Evolutionary conservation across 1,140 invertebrate species (phyloP).

Genomic region (Caenorhabditis elegans): DNA sequence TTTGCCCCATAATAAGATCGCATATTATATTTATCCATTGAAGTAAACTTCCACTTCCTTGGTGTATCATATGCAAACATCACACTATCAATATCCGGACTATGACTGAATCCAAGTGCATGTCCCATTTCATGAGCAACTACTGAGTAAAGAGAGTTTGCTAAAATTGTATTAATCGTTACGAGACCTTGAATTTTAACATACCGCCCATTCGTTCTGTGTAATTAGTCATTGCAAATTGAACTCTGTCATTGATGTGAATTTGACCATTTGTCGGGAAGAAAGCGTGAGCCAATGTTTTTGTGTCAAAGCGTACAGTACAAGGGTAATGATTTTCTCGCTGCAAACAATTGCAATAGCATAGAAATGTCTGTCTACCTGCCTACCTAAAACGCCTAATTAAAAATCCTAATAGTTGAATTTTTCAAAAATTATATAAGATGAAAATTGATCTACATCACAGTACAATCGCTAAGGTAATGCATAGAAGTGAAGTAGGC

Average conservation of each 20-base stretch:
- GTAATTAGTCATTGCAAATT: background rate
- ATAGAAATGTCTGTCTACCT: too few relatives aligned
- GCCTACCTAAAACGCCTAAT: too few relatives aligned
- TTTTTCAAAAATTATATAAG: too few relatives aligned
- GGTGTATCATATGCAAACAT: slow-evolving; percentile 7
- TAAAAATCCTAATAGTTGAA: too few relatives aligned
- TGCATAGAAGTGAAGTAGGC: too few relatives aligned
- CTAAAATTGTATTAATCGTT: too few relatives aligned
- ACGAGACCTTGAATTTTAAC: too few relatives aligned
- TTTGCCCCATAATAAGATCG: background rate
- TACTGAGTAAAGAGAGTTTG: background rate
- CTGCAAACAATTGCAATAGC: too few relatives aligned
- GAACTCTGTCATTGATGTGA: slow-evolving; percentile 4
- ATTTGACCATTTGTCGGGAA: background rate
- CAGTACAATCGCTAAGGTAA: too few relatives aligned
- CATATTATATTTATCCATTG: background rate
- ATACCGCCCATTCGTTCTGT: background rate
- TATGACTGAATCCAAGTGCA: slow-evolving; percentile 5
- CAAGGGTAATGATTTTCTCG: background rate
- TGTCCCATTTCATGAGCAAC: slow-evolving; percentile 13
- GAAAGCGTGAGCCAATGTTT: background rate
- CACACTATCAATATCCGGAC: background rate
- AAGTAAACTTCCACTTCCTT: background rate
- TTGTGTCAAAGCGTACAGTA: background rate
- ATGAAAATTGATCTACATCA: too few relatives aligned